phyloP scores from a whole-genome alignment of 2,113 vertebrate genomes.

The Aix galericulata region DNA sequence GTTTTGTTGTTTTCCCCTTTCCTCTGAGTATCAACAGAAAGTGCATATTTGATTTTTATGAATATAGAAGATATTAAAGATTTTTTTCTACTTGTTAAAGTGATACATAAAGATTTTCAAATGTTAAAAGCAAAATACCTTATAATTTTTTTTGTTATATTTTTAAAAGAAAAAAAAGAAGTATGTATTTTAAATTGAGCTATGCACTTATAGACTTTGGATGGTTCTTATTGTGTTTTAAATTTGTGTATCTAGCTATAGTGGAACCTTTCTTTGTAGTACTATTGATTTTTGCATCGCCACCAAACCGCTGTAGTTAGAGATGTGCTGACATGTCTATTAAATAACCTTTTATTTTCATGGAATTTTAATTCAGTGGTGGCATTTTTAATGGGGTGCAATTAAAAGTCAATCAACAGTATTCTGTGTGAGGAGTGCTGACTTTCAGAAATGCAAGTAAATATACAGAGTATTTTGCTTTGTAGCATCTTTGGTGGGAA shows the following conservation, averaged over 20 bases:
- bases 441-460: not conserved
- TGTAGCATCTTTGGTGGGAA: not conserved
- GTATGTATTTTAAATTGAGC: not conserved
- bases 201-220: fast-evolving
- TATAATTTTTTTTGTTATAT: not conserved
- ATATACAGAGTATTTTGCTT: not conserved
- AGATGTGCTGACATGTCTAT: not conserved
- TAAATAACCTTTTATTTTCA: not conserved
- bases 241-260: not conserved
- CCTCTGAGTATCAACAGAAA: not conserved
- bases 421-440: not conserved
- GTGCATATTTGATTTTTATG: not conserved
- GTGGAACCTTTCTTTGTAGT: not conserved
- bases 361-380: not conserved
- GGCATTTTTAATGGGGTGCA: not conserved
- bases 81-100: not conserved
- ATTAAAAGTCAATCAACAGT: not conserved
- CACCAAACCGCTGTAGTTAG: not conserved
- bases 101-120: fast-evolving
- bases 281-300: not conserved
- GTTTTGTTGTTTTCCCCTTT: not conserved
- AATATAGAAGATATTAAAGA: fast-evolving
- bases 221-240: not conserved
- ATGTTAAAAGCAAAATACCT: not conserved
- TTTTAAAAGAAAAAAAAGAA: not conserved